These are phyloP conservation scores for Trichogramma dendrolimi DNA, from an alignment of 2,888 invertebrate genomes.

Conservation along the genomic window DNA sequence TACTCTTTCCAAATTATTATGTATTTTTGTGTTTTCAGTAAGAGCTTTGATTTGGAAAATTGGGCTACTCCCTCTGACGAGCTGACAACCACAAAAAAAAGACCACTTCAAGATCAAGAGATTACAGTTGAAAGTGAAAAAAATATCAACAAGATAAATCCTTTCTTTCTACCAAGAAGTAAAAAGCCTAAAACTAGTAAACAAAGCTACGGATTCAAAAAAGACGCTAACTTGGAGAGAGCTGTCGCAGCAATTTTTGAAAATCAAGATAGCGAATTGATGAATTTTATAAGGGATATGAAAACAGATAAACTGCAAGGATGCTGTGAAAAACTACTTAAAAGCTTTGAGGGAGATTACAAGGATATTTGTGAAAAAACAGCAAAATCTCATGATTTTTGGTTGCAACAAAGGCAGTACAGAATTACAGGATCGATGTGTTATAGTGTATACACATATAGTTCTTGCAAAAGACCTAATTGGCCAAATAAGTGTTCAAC, in stretches of 20 bases:
- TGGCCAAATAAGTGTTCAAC: constrained; percentile 28
- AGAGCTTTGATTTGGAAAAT: too few species aligned
- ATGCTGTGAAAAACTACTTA: constrained; percentile 19
- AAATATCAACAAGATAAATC: too few species aligned
- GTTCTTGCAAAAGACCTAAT: constrained; percentile 29
- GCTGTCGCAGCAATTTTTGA: constrained; percentile 1
- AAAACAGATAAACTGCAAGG: background rate
- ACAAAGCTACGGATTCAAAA: too few species aligned
- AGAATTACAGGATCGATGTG: constrained; percentile 31
- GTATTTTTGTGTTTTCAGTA: too few species aligned
- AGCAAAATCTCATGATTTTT: constrained; percentile 10
- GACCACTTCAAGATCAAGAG: too few species aligned
- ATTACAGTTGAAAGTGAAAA: too few species aligned
- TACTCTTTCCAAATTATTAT: too few species aligned
- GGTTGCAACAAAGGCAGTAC: constrained; percentile 23
- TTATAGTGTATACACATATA: constrained; percentile 31
- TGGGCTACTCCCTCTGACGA: too few species aligned
- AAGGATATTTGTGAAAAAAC: constrained; percentile 19
- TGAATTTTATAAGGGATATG: constrained; percentile 13
- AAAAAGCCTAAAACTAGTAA: too few species aligned
- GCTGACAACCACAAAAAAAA: too few species aligned
- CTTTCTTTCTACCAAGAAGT: too few species aligned
- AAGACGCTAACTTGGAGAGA: too few species aligned
- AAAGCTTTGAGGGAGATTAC: constrained; percentile 14
- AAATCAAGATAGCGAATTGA: constrained; percentile 11